Conservation (phyloP, 1,140 invertebrate species). For the Ceratitis capitata region DNA sequence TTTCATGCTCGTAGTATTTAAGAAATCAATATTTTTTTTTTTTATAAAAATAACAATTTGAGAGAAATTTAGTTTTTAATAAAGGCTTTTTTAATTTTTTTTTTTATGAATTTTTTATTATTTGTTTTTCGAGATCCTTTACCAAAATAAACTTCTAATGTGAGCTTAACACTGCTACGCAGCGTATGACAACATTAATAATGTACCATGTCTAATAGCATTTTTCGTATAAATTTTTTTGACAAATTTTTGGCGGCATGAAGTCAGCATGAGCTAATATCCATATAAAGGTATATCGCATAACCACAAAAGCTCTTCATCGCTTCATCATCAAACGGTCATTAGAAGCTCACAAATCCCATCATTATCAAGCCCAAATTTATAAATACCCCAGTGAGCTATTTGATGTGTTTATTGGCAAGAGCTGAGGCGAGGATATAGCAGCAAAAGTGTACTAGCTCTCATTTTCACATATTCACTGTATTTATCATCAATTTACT, state of each 20-base stretch:
- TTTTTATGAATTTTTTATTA: no score
- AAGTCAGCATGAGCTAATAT: no score
- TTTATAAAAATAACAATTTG: no score
- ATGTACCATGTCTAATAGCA: no score
- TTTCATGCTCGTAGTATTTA: no score
- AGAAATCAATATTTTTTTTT: no score
- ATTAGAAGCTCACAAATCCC: background rate
- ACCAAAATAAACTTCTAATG: no score
- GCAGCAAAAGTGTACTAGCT: background rate
- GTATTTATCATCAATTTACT: background rate
- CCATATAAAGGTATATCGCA: background rate
- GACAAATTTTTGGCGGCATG: background rate
- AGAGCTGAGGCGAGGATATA: background rate
- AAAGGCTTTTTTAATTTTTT: no score
- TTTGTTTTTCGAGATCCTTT: no score
- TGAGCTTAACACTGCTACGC: no score
- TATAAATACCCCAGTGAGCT: slow-evolving; percentile 9
- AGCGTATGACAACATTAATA: no score
- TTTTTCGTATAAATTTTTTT: background rate
- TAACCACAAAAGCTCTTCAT: background rate
- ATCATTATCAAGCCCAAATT: slow-evolving; percentile 29
- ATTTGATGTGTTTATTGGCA: background rate
- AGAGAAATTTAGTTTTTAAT: no score
- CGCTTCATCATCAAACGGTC: background rate
- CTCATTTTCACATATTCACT: slow-evolving; percentile 5